These are phyloP conservation scores for Clavelina lepadiformis DNA, from an alignment of 23 tunicate species.

Conservation along the genomic window DNA sequence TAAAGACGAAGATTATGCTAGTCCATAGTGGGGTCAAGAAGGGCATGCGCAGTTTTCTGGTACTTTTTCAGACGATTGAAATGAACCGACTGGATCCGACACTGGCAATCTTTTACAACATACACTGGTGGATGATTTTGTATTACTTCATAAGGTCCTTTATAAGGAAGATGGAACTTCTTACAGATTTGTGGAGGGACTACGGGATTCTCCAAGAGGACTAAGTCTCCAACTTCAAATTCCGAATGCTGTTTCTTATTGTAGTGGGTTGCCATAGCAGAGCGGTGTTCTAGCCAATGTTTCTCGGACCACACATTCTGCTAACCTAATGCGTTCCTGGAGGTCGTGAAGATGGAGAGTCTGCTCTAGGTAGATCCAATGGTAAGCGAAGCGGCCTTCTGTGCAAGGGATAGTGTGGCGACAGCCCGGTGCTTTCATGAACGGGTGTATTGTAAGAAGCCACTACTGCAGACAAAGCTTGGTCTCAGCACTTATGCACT, in stretches of 20 bases:
- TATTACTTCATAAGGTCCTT: neutral
- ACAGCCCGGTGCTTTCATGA: slow-evolving; percentile 1
- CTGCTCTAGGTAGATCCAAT: neutral
- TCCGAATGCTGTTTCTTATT: no score
- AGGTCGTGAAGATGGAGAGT: neutral
- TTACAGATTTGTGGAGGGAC: neutral
- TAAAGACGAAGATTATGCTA: no score
- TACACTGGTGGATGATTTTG: neutral
- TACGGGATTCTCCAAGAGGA: neutral
- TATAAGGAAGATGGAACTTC: slow-evolving; percentile 5
- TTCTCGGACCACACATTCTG: no score
- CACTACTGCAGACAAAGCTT: neutral
- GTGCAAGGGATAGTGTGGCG: slow-evolving; percentile 4
- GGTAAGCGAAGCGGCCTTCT: neutral
- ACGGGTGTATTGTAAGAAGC: neutral
- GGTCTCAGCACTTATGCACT: neutral
- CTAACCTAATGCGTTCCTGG: no score
- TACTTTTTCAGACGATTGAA: slow-evolving; percentile 2
- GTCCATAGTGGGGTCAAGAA: no score
- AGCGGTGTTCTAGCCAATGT: no score
- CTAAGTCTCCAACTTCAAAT: slow-evolving; percentile 3
- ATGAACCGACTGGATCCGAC: slow-evolving; percentile 1
- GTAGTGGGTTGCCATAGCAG: no score
- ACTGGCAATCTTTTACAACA: neutral
- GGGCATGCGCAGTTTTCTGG: no score